Evolutionary conservation across 2,113 vertebrate species (phyloP), one percentile per base, ranked within the genome.

Genomic region (Lampris incognitus): DNA sequence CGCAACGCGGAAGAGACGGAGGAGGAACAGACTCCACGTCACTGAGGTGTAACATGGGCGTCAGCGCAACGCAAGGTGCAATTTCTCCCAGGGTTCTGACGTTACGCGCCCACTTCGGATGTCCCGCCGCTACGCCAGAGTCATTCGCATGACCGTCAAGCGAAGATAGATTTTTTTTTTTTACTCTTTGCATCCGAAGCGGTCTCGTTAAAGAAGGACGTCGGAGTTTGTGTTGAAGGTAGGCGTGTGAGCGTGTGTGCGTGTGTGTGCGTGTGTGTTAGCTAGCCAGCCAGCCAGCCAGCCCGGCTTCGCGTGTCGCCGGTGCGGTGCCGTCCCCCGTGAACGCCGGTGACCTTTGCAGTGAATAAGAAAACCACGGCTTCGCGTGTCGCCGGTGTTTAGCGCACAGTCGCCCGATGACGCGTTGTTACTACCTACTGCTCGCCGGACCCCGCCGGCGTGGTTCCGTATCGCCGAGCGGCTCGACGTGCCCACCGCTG

Each of bases 11-110:
- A 93, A 94, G 93, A 70, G 85, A 74, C 74, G 79, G 56, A 66
- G 69, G 72, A 76, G 72, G 74, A 76, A 85, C 75, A 56, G 79
- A 1, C 78, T 93, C 92, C 92, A 93, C 94, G 93, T 95, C 94
- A 94, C 88, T 72, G 87, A 92, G 88, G 93, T 92, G 92, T 86
- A 85, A 86, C 57, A 72, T 61, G 37, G 74, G 75, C 86, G 86
- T 89, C 86, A 85, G 79, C 55, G 73, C 65, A 58, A 77, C 80
- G 73, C 83, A 80, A 79, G 81, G 84, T 74, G 79, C 85, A 71
- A 74, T 87, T 67, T 65, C 76, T 39, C 48, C 37, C 9, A 2
- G 0, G 59, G 39, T 9, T 10, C 37, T n/a, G 60, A 38, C n/a
- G 5, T 38, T 63, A 46, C 0, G 2, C 24, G 40, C 36, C 9